phyloP scores from a whole-genome alignment of 2,888 invertebrate genomes.

The Oscheius sp. region DNA sequence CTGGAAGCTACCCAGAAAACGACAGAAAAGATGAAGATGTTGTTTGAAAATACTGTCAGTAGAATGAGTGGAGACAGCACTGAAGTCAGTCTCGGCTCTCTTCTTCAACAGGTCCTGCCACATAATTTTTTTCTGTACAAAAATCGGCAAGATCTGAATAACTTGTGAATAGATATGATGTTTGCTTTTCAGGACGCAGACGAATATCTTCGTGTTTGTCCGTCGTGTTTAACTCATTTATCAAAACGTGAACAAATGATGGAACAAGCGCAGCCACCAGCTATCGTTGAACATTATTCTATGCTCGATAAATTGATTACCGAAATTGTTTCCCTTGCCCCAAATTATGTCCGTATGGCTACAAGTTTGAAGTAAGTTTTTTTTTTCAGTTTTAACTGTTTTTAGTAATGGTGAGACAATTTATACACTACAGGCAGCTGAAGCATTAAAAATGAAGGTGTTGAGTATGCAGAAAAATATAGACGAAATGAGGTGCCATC shows the following conservation, averaged over 20 bases:
- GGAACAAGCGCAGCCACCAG: conserved; percentile 82
- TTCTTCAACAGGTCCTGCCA: conserved; percentile 69
- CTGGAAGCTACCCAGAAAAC: conserved; percentile 41
- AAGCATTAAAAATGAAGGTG: conserved; percentile 83
- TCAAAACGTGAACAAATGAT: conserved; percentile 83
- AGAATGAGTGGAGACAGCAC: conserved; percentile 41
- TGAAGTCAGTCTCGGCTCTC: conserved; percentile 75
- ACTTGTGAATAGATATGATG: conserved; percentile 1
- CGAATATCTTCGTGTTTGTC: conserved; percentile 72
- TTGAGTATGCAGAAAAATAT: conserved; percentile 87
- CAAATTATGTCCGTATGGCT: conserved; percentile 77
- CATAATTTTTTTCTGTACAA: conserved; percentile 1
- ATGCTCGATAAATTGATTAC: conserved; percentile 82
- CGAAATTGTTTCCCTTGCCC: conserved; percentile 77
- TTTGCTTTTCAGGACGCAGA: conserved; percentile 76
- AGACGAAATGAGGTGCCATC: conserved; percentile 75
- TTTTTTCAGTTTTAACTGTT: conserved; percentile 22
- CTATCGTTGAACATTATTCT: conserved; percentile 84
- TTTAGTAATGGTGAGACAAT: conserved; percentile 86
- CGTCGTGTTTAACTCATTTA: conserved; percentile 76
- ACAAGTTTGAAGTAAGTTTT: conserved; percentile 75
- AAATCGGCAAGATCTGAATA: neutral
- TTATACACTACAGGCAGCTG: conserved; percentile 85
- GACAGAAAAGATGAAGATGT: conserved; percentile 44
- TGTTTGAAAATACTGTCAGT: conserved; percentile 43